A percentile compares a stretch with the other conserved stretches of the same genome.
Conservation (phyloP, 2,797 vertebrate species). For the Lophotriccus pileatus region DNA sequence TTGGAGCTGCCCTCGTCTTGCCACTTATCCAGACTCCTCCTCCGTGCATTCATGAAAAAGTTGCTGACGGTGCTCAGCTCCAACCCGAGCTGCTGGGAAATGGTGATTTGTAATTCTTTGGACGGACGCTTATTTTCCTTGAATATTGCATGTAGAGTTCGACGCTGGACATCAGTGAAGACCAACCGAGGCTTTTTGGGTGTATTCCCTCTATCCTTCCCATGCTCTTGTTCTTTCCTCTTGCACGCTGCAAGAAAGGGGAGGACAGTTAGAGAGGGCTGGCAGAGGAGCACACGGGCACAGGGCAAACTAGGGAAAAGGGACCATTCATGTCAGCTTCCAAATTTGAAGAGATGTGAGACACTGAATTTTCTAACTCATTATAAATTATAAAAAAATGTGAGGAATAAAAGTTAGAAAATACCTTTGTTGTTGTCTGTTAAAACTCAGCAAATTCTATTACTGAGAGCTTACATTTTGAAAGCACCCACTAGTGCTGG, state of each 20-base stretch:
- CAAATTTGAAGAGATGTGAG: background rate
- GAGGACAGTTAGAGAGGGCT: conserved; percentile 29
- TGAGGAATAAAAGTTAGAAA: background rate
- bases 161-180: conserved; percentile 98
- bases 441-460: background rate
- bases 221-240: conserved; percentile 96
- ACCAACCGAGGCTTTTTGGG: conserved; percentile 97
- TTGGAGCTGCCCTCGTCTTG: conserved; percentile 92
- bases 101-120: conserved; percentile 99
- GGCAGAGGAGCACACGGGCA: fast-evolving
- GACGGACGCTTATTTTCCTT: conserved; percentile 99
- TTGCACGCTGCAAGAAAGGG: conserved; percentile 90
- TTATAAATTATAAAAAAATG: background rate
- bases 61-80: conserved; percentile 99
- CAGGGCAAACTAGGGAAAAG: background rate
- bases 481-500: background rate
- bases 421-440: background rate
- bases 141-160: conserved; percentile 99
- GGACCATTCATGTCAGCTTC: background rate
- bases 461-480: background rate
- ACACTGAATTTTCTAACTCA: background rate
- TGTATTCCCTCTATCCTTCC: conserved; percentile 87
- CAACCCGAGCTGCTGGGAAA: conserved; percentile 97
- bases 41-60: conserved; percentile 99
- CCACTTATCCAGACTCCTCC: conserved; percentile 98